Base-by-base conservation (phyloP, 2,113 vertebrate genomes). In the Oncorhynchus nerka region DNA sequence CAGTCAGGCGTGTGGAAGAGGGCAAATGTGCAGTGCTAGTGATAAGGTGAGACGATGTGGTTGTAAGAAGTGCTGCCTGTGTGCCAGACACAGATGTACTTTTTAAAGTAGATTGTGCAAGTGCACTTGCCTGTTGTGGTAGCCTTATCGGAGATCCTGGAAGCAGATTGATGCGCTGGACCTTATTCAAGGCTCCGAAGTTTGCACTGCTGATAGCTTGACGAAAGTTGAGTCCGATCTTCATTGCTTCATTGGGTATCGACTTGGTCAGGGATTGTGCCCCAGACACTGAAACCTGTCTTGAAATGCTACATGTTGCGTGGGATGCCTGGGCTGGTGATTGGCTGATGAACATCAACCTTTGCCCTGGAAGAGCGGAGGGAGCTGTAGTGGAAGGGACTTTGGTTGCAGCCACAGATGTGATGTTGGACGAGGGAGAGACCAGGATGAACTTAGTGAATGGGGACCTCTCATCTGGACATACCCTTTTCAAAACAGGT, bases 381-480 rank as follows among this genome's bases (percentile, higher is more conserved):
- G 92, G 87, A 75, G 90, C 79, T 26, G 93, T 80, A 74, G 93
- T 82, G 79, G 95, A 64, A 78, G 81, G 90, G 62, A 92, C 79
- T 73, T 92, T 91, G 76, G 93, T 74, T 12, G 39, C 39, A 9
- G 39, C 39, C 39, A 45, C 12, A 45, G 39, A 45, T 12, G 85
- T 71, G 28, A 81, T 79, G 83, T 73, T 81, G 34, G 93, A 87
- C 16, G 92, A 39, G 8, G 94, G 90, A 68, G 94, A 84, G 20
- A 97, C 91, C 64, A 98, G 88, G 71, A 96, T 92, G 73, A 97
- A 89, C 86, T 98, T 97, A 32, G 94, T 93, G 39, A 94, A 78
- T 67, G 94, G 82, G 81, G 91, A 75, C 75, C 85, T 88, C 75
- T 93, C 91, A 30, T 91, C 92, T 81, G 88, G 66, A 78, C 79